These are phyloP conservation scores for Coronaproctus castanopsis DNA, from an alignment of 2,888 invertebrate species.

Conservation along the genomic window DNA sequence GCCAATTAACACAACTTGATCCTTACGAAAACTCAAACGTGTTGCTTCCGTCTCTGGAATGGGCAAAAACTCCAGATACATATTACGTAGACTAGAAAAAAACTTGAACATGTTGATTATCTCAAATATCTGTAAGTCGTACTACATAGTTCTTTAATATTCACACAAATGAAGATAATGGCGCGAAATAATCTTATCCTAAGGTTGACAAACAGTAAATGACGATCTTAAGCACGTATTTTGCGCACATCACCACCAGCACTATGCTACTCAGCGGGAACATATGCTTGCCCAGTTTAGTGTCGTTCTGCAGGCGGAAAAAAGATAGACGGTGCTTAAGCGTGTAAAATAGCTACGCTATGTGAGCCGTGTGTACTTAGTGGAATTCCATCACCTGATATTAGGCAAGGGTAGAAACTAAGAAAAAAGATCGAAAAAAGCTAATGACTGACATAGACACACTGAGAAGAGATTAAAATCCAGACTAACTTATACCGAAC, in stretches of 20 bases:
- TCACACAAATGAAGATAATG: background rate
- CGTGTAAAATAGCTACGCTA: background rate
- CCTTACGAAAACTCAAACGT: no score
- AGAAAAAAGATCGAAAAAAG: background rate
- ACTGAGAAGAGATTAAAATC: background rate
- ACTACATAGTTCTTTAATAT: background rate
- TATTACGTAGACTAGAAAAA: no score
- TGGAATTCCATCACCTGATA: background rate
- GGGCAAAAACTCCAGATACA: no score
- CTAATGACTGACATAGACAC: background rate
- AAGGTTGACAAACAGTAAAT: background rate
- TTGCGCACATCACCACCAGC: background rate
- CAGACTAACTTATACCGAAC: background rate
- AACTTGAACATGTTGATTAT: background rate
- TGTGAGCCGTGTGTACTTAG: background rate
- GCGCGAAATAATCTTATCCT: background rate
- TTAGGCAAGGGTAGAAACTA: background rate
- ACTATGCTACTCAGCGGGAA: background rate
- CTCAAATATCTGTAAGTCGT: background rate
- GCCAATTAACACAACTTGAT: no score
- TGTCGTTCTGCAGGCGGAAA: background rate
- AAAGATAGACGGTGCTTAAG: background rate
- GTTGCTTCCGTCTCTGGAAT: no score
- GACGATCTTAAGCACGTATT: background rate
- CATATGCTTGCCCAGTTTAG: background rate